phyloP scores from a whole-genome alignment of 2,113 vertebrate genomes.

The Myotis brandtii region DNA sequence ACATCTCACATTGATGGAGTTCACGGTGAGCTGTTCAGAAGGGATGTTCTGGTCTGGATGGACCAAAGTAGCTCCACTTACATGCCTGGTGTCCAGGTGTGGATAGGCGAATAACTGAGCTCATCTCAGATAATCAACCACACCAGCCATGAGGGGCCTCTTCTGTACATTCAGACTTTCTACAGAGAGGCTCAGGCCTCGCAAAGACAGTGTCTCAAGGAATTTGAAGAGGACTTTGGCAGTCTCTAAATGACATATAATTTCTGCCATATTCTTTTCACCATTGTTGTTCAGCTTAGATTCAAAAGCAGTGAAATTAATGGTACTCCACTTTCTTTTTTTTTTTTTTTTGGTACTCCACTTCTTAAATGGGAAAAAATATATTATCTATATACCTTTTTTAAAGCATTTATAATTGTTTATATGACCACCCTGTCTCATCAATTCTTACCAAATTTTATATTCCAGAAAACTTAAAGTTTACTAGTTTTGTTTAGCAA shows the following conservation, averaged over 20 bases:
- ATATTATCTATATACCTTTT: background rate
- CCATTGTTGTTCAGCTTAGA: background rate
- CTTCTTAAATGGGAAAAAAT: background rate
- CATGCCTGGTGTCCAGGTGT: background rate
- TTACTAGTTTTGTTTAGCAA: background rate
- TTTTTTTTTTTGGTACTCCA: background rate
- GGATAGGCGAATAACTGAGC: rapidly evolving
- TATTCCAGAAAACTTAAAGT: conserved; percentile 6
- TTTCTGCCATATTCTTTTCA: background rate
- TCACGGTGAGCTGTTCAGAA: background rate
- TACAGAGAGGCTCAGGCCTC: rapidly evolving
- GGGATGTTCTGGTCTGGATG: background rate
- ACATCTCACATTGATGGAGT: background rate
- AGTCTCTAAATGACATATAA: background rate
- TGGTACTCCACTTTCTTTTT: background rate
- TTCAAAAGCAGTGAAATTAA: background rate
- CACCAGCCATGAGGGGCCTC: rapidly evolving
- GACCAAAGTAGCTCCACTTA: background rate
- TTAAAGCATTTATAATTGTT: background rate
- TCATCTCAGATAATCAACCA: background rate
- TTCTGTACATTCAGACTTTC: background rate
- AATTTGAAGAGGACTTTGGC: background rate
- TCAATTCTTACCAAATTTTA: background rate
- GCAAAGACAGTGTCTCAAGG: background rate
- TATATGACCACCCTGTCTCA: background rate